Evolutionary conservation across 1,140 invertebrate species (phyloP).

Genomic region (Zaprionus lachaisei): DNA sequence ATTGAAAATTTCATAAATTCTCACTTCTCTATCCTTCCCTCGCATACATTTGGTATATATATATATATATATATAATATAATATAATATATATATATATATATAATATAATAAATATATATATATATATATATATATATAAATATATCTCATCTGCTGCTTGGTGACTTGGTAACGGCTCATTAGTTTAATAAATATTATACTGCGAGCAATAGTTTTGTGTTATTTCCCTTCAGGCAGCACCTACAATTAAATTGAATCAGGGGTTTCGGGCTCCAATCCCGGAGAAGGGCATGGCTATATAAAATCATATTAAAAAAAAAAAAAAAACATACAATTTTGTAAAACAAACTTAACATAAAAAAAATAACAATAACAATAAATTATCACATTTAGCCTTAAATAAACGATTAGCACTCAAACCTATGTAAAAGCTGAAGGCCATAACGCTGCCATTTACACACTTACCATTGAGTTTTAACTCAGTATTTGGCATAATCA

Average conservation of each 20-base stretch:
- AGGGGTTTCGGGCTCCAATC: no score
- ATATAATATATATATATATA: neutral
- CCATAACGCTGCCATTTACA: no score
- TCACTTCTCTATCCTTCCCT: slow-evolving; percentile 12
- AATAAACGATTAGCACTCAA: no score
- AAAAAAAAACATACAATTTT: no score
- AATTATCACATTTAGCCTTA: no score
- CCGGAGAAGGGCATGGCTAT: no score
- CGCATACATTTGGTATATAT: neutral
- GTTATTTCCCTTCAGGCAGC: neutral
- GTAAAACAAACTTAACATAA: no score
- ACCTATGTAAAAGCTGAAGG: no score
- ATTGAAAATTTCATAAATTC: slow-evolving; percentile 64
- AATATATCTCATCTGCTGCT: slow-evolving; percentile 35
- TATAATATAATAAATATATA: neutral
- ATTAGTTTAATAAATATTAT: slow-evolving; percentile 62
- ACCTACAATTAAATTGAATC: neutral
- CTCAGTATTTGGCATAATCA: no score
- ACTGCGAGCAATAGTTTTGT: slow-evolving; percentile 29
- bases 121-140: neutral
- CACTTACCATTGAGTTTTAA: no score
- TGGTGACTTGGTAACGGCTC: slow-evolving; percentile 48
- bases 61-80: neutral
- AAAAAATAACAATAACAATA: no score
- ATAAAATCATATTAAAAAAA: no score